These are phyloP conservation scores for Yoshiicerus persimilis DNA, from an alignment of 1,140 invertebrate genomes.

Conservation along the genomic window DNA sequence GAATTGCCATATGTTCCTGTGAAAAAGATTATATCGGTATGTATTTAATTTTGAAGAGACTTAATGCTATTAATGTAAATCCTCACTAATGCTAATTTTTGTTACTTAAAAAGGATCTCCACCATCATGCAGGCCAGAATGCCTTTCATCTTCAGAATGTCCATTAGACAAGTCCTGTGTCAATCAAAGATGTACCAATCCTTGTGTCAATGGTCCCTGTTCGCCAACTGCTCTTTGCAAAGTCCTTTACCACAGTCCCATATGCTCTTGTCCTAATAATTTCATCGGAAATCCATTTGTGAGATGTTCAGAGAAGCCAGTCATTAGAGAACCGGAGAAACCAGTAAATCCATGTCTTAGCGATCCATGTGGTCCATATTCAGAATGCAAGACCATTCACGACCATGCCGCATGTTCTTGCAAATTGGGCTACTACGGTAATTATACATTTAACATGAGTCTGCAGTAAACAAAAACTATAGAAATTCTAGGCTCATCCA, in stretches of 20 bases:
- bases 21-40: constrained; percentile 51
- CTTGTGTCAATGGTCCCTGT: constrained; percentile 55
- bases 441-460: constrained; percentile 50
- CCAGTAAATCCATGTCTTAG: constrained; percentile 71
- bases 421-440: constrained; percentile 65
- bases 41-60: constrained; percentile 50
- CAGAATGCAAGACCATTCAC: constrained; percentile 72
- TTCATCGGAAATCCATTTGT: constrained; percentile 56
- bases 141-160: constrained; percentile 69
- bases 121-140: constrained; percentile 68
- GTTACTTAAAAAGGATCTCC: constrained; percentile 57
- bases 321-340: not conserved
- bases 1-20: constrained; percentile 52
- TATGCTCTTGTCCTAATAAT: constrained; percentile 58
- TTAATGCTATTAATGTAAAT: too few relatives aligned
- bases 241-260: constrained; percentile 58
- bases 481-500: too few relatives aligned
- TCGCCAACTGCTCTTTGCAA: constrained; percentile 62
- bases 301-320: constrained; percentile 53
- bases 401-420: constrained; percentile 79
- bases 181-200: constrained; percentile 72
- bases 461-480: not conserved
- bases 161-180: constrained; percentile 73
- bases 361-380: constrained; percentile 78
- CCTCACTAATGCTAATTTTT: constrained; percentile 42